phyloP scores from a whole-genome alignment of 1,140 invertebrate genomes.

The Copidosoma floridanum region DNA sequence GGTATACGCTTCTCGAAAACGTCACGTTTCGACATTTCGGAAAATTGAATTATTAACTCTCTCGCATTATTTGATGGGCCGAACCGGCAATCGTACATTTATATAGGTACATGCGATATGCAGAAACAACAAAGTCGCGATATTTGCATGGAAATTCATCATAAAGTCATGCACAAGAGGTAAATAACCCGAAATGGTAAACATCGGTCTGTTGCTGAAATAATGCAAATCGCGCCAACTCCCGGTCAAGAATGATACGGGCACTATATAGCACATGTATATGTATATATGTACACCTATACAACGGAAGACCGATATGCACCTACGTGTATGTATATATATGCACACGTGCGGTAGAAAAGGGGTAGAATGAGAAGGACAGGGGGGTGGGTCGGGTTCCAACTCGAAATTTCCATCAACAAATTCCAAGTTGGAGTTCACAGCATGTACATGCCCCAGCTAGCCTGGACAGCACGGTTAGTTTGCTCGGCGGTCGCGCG shows the following conservation, averaged over 20 bases:
- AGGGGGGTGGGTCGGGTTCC: background rate
- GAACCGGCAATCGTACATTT: too few relatives aligned
- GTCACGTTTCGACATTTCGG: too few relatives aligned
- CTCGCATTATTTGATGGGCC: too few relatives aligned
- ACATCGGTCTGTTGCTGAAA: too few relatives aligned
- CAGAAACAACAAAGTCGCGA: too few relatives aligned
- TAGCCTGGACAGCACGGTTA: conserved; percentile 38
- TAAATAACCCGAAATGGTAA: background rate
- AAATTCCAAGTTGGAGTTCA: conserved; percentile 37
- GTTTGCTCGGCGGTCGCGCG: conserved; percentile 36
- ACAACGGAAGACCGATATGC: background rate
- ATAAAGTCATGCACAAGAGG: background rate
- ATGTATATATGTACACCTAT: background rate
- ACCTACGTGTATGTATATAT: background rate
- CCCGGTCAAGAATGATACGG: background rate
- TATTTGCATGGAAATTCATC: too few relatives aligned
- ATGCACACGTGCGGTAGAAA: background rate
- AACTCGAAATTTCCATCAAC: conserved; percentile 26
- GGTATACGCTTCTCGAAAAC: too few relatives aligned
- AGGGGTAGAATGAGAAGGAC: background rate
- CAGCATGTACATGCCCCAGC: background rate
- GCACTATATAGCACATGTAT: background rate
- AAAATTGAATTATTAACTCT: too few relatives aligned
- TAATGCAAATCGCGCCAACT: conserved; percentile 9
- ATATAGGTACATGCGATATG: too few relatives aligned